Conservation (phyloP, 1,140 invertebrate genomes). For the Trichonephila clavata region DNA sequence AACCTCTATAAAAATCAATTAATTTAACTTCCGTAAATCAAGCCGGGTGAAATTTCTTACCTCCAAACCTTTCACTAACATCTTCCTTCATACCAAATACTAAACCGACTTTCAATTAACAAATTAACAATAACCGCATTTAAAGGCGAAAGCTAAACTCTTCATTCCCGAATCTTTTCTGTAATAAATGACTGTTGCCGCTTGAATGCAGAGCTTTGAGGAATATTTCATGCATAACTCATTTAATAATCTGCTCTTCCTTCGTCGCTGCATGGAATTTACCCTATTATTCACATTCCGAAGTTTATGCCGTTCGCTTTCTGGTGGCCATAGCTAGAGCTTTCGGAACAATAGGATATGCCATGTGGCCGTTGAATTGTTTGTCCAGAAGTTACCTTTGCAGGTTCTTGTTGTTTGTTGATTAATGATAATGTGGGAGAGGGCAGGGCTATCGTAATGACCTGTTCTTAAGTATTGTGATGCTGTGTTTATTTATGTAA, state of each 20-base stretch:
- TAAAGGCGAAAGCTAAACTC: not conserved
- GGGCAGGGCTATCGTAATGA: not conserved
- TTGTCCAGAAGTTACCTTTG: not conserved
- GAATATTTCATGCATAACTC: slow-evolving; percentile 53
- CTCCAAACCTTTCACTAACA: not conserved
- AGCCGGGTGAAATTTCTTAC: not conserved
- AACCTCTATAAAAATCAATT: not conserved
- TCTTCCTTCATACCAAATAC: not conserved
- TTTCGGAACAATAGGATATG: not conserved
- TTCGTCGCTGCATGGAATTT: slow-evolving; percentile 12
- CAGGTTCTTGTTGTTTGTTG: slow-evolving; percentile 1
- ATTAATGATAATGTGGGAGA: not conserved
- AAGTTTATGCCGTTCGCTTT: not conserved
- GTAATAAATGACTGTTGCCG: slow-evolving; percentile 10
- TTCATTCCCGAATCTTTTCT: slow-evolving; percentile 17
- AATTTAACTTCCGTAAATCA: not conserved
- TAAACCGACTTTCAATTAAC: slow-evolving; percentile 9
- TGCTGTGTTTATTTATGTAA: not conserved
- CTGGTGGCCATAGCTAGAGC: not conserved
- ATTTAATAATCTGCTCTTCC: slow-evolving; percentile 35
- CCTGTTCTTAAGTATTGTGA: not conserved
- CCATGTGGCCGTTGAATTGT: not conserved
- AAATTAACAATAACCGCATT: slow-evolving; percentile 28
- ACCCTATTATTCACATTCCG: slow-evolving; percentile 37
- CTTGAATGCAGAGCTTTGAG: not conserved